Evolutionary conservation across 2,888 invertebrate species (phyloP), one percentile per base, ranked within the genome.

Genomic region (Zele albiditarsus): DNA sequence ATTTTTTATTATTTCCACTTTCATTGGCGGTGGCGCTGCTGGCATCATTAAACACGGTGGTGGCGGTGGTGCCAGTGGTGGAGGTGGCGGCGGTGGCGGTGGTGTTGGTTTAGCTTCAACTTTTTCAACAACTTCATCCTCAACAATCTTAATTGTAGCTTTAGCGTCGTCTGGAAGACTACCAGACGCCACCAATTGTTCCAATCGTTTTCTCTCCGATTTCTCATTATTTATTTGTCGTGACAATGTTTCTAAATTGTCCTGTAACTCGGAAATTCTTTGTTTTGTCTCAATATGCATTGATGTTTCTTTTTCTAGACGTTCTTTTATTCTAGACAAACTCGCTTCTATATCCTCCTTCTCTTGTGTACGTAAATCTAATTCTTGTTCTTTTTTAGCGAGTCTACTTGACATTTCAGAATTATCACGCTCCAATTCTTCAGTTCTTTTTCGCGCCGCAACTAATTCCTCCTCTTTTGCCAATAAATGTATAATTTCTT

Each of bases 91-190:
- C 8, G 91, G 91, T 10, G 92, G 92, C n/a, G 92, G 92, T 1
- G 92, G 92, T 71, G 84, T 86, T 1, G 88, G 86, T 81, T 88
- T 88, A 1, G 88, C 82, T 63, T 88, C 87, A 10, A 88, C 81
- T 72, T 87, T 86, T 58, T 87, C 86, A n/a, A 87, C 81, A 3
- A 87, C 81, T 46, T 89, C 89, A 33, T 89, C 89, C 0, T 89
- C 89, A 4, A 87, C 88, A 53, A 89, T 86, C 78, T 89, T 89
- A n/a, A 89, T 82, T 20, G 88, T 86, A 3, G 89, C 95, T 92
- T 97, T 98, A 31, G 97, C 96, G 88, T 98, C 98, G 87, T 98
- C 97, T 8, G 97, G 97, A 86, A 97, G 93, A 90, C 96, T 96
- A 80, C 97, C 97, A 82, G 96, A 96, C 81, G 94, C 96, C 79